Evolutionary conservation across 2,888 invertebrate genomes (phyloP).

Genomic region (Troglohyphantes excavatus): DNA sequence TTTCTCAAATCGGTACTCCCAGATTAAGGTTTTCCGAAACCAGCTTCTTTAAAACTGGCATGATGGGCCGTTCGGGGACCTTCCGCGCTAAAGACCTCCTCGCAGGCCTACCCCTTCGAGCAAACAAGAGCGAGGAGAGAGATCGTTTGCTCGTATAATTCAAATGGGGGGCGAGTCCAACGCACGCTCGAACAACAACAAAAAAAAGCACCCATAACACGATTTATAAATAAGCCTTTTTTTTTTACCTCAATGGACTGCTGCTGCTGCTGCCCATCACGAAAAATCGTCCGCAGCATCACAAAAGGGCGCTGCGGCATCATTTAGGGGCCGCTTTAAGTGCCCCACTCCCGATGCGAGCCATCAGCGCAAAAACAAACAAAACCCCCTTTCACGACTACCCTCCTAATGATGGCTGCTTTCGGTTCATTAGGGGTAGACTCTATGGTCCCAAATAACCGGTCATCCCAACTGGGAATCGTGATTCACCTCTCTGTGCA

Average conservation of each 20-base stretch:
- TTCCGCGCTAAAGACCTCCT: not conserved
- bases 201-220: conserved; percentile 46
- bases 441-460: conserved; percentile 75
- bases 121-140: not conserved
- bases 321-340: conserved; percentile 44
- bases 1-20: not conserved
- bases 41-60: conserved; percentile 2
- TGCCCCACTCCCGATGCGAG: too few species aligned
- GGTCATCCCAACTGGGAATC: conserved; percentile 42
- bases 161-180: not conserved
- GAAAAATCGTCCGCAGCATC: conserved; percentile 25
- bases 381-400: conserved; percentile 73
- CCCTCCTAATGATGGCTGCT: conserved; percentile 64
- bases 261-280: conserved; percentile 66
- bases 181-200: too few species aligned
- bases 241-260: too few species aligned
- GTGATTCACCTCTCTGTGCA: too few species aligned
- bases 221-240: conserved; percentile 72
- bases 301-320: conserved; percentile 60
- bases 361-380: conserved; percentile 73
- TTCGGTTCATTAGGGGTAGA: conserved; percentile 67
- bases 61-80: too few species aligned
- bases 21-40: not conserved
- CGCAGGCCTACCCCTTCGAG: not conserved
- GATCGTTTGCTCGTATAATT: too few species aligned